Conservation (phyloP, 2,113 vertebrate species). For the Cranoglanis bouderius region DNA sequence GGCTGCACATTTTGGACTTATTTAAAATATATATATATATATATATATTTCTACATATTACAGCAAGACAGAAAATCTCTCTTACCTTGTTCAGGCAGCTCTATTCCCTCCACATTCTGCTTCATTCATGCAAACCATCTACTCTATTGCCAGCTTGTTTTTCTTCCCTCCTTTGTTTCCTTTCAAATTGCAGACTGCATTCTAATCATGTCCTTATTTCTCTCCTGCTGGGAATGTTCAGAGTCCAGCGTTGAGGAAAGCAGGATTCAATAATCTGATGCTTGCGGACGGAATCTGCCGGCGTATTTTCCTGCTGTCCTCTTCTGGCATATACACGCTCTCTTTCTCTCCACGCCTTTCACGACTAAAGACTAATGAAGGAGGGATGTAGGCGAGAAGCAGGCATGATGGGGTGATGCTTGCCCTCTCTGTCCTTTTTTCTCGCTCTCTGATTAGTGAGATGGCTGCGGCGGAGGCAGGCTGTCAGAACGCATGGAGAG, state of each 20-base stretch:
- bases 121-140: conserved; percentile 75
- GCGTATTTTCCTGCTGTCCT: conserved; percentile 59
- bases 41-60: no score
- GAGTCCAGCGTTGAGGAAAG: conserved; percentile 44
- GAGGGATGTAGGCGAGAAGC: conserved; percentile 59
- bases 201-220: conserved; percentile 71
- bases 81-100: conserved; percentile 80
- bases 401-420: conserved; percentile 57
- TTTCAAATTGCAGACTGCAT: conserved; percentile 61
- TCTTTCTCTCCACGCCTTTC: conserved; percentile 22
- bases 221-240: conserved; percentile 58
- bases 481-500: conserved; percentile 69
- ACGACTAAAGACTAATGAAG: conserved; percentile 18
- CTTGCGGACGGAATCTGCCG: conserved; percentile 39
- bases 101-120: conserved; percentile 77
- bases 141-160: conserved; percentile 43
- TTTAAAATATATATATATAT: no score
- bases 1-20: background rate
- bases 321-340: conserved; percentile 31
- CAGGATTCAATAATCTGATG: conserved; percentile 41
- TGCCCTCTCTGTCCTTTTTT: conserved; percentile 44
- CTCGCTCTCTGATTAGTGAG: conserved; percentile 53
- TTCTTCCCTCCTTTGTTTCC: conserved; percentile 51
- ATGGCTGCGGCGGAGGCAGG: conserved; percentile 48
- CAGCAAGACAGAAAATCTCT: conserved; percentile 25